Conservation (phyloP, 2,888 invertebrate genomes). For the Tenthredo mesomela region DNA sequence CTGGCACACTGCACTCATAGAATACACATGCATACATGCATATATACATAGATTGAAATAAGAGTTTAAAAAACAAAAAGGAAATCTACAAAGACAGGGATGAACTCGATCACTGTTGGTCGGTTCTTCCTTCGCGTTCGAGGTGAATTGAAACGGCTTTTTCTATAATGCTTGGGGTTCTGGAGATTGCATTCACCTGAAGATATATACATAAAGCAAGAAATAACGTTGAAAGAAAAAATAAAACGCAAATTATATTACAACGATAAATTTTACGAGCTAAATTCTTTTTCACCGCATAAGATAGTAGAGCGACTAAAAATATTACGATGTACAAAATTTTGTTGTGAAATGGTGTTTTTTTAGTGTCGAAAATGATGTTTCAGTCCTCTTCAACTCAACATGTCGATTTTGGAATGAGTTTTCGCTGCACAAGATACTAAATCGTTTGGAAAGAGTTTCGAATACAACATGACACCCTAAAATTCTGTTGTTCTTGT, state of each 20-base stretch:
- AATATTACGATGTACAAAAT: not conserved
- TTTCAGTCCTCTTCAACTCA: not conserved
- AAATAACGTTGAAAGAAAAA: not conserved
- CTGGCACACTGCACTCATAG: not conserved
- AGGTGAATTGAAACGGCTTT: not conserved
- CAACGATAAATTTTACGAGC: not conserved
- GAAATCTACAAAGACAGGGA: not conserved
- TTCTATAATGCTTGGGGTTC: not conserved
- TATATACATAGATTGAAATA: not conserved
- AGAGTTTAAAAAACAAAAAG: not conserved
- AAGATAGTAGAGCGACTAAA: not conserved
- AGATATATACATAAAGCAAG: not conserved
- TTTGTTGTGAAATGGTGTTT: not conserved
- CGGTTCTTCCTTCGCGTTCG: not conserved
- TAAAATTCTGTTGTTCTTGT: not conserved
- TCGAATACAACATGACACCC: not conserved
- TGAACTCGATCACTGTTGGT: not conserved
- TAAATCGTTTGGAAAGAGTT: too few species aligned
- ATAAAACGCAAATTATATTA: not conserved
- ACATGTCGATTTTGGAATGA: too few species aligned
- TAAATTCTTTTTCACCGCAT: not conserved
- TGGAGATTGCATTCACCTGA: not conserved
- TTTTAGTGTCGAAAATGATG: not conserved
- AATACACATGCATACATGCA: not conserved
- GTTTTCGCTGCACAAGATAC: too few species aligned